These are phyloP conservation scores for Percopsis transmontana DNA, from an alignment of 2,113 vertebrate genomes.

Conservation along the genomic window DNA sequence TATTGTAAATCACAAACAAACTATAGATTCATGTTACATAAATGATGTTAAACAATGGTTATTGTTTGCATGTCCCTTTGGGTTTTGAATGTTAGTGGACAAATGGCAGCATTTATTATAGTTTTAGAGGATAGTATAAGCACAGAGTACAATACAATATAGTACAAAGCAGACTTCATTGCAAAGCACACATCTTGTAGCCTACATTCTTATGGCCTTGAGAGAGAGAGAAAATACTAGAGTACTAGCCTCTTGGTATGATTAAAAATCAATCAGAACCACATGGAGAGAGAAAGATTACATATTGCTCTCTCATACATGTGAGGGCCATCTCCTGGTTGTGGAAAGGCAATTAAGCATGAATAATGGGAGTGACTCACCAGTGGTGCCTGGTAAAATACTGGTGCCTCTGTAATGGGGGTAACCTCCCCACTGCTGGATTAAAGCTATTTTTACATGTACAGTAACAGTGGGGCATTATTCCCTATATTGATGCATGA, in stretches of 20 bases:
- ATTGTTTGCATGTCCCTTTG: neutral
- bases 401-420: slow-evolving; percentile 57
- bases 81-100: slow-evolving; percentile 12
- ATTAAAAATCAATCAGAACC: slow-evolving; percentile 64
- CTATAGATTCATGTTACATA: neutral
- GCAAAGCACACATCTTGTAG: slow-evolving; percentile 31
- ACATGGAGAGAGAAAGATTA: slow-evolving; percentile 35
- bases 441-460: slow-evolving; percentile 39
- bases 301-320: slow-evolving; percentile 38
- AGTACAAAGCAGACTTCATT: neutral
- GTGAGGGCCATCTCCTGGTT: slow-evolving; percentile 49
- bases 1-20: too few species aligned
- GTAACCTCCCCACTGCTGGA: slow-evolving; percentile 18
- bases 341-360: slow-evolving; percentile 62
- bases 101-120: slow-evolving; percentile 13
- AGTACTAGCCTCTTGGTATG: slow-evolving; percentile 18
- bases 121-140: slow-evolving; percentile 15
- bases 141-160: slow-evolving; percentile 26
- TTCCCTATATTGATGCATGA: slow-evolving; percentile 16
- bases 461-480: slow-evolving; percentile 7
- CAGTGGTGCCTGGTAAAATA: slow-evolving; percentile 29
- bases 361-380: slow-evolving; percentile 58
- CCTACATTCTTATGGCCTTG: slow-evolving; percentile 35
- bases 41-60: neutral
- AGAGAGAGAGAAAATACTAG: slow-evolving; percentile 19